phyloP scores from a whole-genome alignment of 2,888 invertebrate species.

The Cephus nigrinus region DNA sequence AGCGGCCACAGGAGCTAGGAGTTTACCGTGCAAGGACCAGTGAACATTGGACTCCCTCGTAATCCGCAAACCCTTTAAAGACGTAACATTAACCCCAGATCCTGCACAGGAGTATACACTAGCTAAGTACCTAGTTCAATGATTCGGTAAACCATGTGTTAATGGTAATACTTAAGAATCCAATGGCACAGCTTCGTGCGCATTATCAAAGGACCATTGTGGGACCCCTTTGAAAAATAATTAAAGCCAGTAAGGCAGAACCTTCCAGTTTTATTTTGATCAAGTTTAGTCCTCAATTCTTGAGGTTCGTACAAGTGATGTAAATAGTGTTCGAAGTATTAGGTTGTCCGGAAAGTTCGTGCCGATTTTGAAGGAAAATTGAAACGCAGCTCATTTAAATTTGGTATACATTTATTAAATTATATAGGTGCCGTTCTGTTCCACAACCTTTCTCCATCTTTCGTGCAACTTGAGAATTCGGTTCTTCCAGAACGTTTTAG shows the following conservation, averaged over 20 bases:
- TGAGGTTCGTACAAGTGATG: neutral
- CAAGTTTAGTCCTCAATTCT: neutral
- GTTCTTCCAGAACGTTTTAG: too few relatives aligned
- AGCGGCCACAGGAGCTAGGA: neutral
- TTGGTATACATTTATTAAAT: too few relatives aligned
- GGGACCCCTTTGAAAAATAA: neutral
- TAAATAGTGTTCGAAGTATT: too few relatives aligned
- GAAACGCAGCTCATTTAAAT: too few relatives aligned
- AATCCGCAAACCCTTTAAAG: neutral
- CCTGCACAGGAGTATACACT: neutral
- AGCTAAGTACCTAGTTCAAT: neutral
- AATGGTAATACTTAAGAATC: neutral
- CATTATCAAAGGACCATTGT: neutral
- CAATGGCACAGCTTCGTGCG: neutral
- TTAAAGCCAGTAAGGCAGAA: neutral
- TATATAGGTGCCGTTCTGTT: too few relatives aligned
- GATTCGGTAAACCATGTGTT: neutral
- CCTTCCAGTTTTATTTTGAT: neutral
- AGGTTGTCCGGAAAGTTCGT: too few relatives aligned
- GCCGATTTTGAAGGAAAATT: too few relatives aligned
- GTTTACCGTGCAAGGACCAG: neutral
- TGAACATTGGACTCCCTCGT: neutral
- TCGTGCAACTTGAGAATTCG: too few relatives aligned
- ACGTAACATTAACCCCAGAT: neutral
- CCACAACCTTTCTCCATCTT: too few relatives aligned